These are phyloP conservation scores for Lasiommata megera DNA, from an alignment of 2,888 invertebrate species.

Conservation along the genomic window DNA sequence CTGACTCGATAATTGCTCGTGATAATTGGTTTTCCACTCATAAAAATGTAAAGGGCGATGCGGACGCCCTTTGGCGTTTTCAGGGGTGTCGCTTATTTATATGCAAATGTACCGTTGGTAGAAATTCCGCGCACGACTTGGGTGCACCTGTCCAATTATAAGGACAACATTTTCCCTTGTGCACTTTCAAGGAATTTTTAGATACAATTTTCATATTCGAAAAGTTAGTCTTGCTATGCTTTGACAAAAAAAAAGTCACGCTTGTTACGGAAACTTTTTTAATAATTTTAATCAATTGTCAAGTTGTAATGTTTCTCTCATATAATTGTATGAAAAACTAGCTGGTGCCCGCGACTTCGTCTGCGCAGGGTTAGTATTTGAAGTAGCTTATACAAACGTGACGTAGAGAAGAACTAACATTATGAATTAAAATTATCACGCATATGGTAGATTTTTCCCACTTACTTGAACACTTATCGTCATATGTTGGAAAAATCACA, in stretches of 20 bases:
- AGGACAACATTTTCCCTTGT: conserved; percentile 71
- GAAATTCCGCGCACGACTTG: conserved; percentile 73
- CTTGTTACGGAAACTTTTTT: too few species aligned
- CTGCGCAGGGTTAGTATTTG: too few species aligned
- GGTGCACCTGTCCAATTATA: conserved; percentile 76
- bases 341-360: too few species aligned
- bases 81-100: conserved; percentile 72
- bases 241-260: too few species aligned
- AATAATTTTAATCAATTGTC: not conserved
- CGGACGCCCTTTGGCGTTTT: conserved; percentile 56
- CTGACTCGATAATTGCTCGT: conserved; percentile 73
- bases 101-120: conserved; percentile 66
- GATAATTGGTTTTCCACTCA: conserved; percentile 75
- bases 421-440: too few species aligned
- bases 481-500: too few species aligned
- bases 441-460: too few species aligned
- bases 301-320: too few species aligned
- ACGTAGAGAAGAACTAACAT: too few species aligned
- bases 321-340: too few species aligned
- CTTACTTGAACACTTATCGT: too few species aligned
- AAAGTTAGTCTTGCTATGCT: not conserved
- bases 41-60: conserved; percentile 67
- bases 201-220: conserved; percentile 35
- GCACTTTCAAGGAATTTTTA: conserved; percentile 73
- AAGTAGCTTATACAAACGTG: too few species aligned